phyloP scores from a whole-genome alignment of 2,888 invertebrate genomes.

The Scaptomyza polygonia region DNA sequence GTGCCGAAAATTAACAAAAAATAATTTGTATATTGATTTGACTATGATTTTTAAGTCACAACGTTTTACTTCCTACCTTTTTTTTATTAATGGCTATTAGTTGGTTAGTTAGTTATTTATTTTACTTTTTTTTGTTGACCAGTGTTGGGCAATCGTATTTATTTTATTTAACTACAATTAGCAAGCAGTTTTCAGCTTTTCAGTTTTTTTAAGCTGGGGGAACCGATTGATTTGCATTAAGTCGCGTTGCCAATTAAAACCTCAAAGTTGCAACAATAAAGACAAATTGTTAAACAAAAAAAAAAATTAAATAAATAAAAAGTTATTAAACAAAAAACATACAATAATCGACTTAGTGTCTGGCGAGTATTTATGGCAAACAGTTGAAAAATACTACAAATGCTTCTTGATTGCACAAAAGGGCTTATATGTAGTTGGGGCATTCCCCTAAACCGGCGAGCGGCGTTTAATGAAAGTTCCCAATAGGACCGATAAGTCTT shows the following conservation, averaged over 20 bases:
- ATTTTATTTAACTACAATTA: slow-evolving; percentile 55
- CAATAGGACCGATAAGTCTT: no score
- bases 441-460: no score
- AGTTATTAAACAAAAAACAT: no score
- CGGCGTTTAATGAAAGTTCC: no score
- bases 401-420: slow-evolving; percentile 29
- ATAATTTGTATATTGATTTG: no score
- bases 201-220: slow-evolving; percentile 25
- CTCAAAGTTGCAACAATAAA: slow-evolving; percentile 35
- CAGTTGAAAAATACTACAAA: slow-evolving; percentile 9
- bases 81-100: no score
- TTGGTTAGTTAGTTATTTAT: background rate
- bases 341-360: no score
- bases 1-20: no score
- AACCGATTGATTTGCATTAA: slow-evolving; percentile 57
- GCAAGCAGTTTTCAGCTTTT: slow-evolving; percentile 47
- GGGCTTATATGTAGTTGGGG: background rate
- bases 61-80: no score
- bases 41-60: no score
- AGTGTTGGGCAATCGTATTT: slow-evolving; percentile 43
- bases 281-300: background rate
- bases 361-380: slow-evolving; percentile 49
- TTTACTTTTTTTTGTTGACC: slow-evolving; percentile 19
- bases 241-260: slow-evolving; percentile 57
- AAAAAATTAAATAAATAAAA: background rate